A percentile compares a stretch with the other conserved stretches of the same genome.
Evolutionary conservation across 37 sponge, comb jelly and placozoan genomes (phyloP).

Genomic region (Agelas oroides): DNA sequence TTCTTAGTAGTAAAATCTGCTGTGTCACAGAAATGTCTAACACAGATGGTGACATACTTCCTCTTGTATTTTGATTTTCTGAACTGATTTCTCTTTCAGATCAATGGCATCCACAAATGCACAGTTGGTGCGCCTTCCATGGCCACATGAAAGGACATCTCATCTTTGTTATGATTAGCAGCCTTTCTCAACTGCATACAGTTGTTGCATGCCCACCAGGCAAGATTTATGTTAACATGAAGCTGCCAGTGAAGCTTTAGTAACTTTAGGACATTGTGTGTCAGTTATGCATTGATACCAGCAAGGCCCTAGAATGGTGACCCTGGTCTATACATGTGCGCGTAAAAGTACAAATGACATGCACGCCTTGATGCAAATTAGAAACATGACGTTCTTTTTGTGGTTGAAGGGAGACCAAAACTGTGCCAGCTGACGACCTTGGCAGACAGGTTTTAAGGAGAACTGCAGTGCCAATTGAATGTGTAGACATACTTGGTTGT

Average conservation of each 20-base stretch:
- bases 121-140: not conserved
- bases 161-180: not conserved
- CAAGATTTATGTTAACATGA: constrained; percentile 7
- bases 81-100: too few relatives aligned
- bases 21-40: too few relatives aligned
- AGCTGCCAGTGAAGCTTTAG: constrained; percentile 19
- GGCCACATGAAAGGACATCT: too few relatives aligned
- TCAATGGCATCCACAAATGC: too few relatives aligned
- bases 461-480: constrained; percentile 33
- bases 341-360: too few relatives aligned
- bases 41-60: too few relatives aligned
- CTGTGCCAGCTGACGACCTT: constrained; percentile 55
- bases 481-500: constrained; percentile 58
- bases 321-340: too few relatives aligned
- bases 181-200: constrained; percentile 8
- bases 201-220: constrained; percentile 9
- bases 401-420: not conserved
- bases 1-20: too few relatives aligned
- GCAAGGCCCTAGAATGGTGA: too few relatives aligned
- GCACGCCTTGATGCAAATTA: too few relatives aligned
- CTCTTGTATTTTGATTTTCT: too few relatives aligned
- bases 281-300: constrained; percentile 7
- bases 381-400: constrained; percentile 22
- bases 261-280: constrained; percentile 31
- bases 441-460: constrained; percentile 53